Evolutionary conservation across 2,888 invertebrate species (phyloP), one percentile per base, ranked within the genome.

Genomic region (Plebejus argus): DNA sequence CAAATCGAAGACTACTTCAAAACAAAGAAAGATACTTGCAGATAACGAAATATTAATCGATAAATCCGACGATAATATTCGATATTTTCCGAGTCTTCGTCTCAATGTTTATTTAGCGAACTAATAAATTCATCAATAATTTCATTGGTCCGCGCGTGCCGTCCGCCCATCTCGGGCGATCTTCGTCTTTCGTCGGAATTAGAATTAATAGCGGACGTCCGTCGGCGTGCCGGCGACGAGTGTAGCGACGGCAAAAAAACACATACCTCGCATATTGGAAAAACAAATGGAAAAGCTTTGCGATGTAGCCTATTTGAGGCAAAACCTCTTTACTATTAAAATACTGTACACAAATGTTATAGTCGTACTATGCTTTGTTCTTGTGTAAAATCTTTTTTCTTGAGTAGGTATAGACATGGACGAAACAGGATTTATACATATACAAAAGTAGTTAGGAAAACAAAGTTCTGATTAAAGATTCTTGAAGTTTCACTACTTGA

Each of bases 131-230:
- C 84, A 81, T 79, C 81, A 82, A 84, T 83, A 80, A 83, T 81
- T 83, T 82, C 79, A 81, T 83, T 82, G 82, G 81, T 84, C 81
- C 83, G 93, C 87, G 90, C 93, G 93, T 93, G 93, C 91, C 87
- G 89, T 80, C 82, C 88, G 83, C 87, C 89, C 87, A 87, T 89
- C 89, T 89, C 87, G 84, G 86, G 91, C 87, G 92, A 92, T 93
- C 92, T 91, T 88, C 89, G 90, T 86, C 88, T 86, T 86, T 86
- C 83, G 86, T 86, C 89, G 89, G 92, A 93, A 93, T 93, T 93
- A 93, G 93, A 93, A 93, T 93, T 93, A 93, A 93, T 93, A 92
- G 93, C 90, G 86, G 87, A 86, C 83, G 83, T 79, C 88, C 66
- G 28, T 66, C 66, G 87, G 81, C 90, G 85, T 87, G 87, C 87